Base-by-base conservation (phyloP, 2,113 vertebrate genomes). In the Cinclus mexicanus region DNA sequence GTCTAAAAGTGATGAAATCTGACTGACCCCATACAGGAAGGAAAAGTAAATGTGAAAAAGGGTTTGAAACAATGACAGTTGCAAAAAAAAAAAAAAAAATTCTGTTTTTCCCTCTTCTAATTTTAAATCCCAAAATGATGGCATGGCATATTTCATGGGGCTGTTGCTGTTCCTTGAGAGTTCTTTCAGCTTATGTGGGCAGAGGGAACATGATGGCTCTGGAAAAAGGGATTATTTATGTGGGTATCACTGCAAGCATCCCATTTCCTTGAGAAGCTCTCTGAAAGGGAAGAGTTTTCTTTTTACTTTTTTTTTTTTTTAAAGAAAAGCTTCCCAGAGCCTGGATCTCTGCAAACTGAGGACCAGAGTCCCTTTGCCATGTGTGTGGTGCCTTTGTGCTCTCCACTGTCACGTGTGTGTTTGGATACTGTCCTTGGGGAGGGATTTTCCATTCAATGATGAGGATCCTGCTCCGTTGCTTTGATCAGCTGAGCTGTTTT, bases 291-390 rank as follows among this genome's bases (percentile, higher is more conserved):
- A 49, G 23, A 2, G 3, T 35, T 75, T 59, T 4, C 8, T 1
- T 28, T 61, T 65, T 6, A 4, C 4, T 23, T 8, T 24, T 10
- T 41, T 21, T 14, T 21, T 23, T 29, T 39, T 49, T 16, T 5
- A 1, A 59, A 50, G 4, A 31, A 75, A 82, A 79, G 0, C 4
- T 37, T 90, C 25, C 12, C 23, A 31, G 33, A 68, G 9, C 33
- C 14, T 46, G 25, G 6, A 33, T n/a, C 12, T 49, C 69, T 55
- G 31, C 20, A 83, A 72, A 72, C 12, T 0, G 3, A 76, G 19
- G 18, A 1, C 12, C 26, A 44, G 23, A 69, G 49, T 12, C 12
- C 25, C 10, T 31, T 23, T 1, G 0, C 1, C 2, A 12, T 11
- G 17, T 46, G 9, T 0, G 1, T 28, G n/a, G 49, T 56, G 23